Evolutionary conservation across 2,888 invertebrate species (phyloP), one percentile per base, ranked within the genome.

Genomic region (Trichogramma evanescens): DNA sequence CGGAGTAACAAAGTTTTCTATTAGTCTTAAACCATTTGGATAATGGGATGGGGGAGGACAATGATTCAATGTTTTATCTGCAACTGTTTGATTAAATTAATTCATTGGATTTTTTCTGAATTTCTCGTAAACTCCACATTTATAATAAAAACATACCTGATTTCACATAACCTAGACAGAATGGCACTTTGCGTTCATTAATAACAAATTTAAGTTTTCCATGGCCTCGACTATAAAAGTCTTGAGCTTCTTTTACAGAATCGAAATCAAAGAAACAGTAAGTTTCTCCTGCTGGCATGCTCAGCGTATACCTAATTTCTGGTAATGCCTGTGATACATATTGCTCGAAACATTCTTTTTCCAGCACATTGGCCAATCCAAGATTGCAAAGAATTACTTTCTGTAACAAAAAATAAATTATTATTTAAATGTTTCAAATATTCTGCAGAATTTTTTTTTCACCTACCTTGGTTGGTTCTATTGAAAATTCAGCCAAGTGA

Each of bases 361-460:
- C 81, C 38, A 93, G 80, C 5, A 92, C 91, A 66, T 89, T 92
- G 3, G 88, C 89, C 62, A 94, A 83, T 1, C 95, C 95, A 40
- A 88, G 89, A 79, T 95, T 95, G 69, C 91, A 90, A n/a, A 95
- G 79, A 50, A 87, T 83, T 51, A 93, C 69, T 72, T 84, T 82
- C 91, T 91, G 74, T 26, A 57, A 49, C 50, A 48, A 8, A 13
- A 49, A 57, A 64, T 3, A 58, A 39, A 54, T 56, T 43, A 46
- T 49, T 43, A 55, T 43, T 51, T 46, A 51, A 48, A 40, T n/a
- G 49, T 48, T 54, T 1, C 52, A 10, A 55, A 10, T 53, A 61
- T 2, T 1, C 26, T 2, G 26, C 26, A 26, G 26, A 26, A 26
- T 26, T 26, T 26, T 26, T 26, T 26, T 26, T 26, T 26, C 26